Base-by-base conservation (phyloP, 2,888 invertebrate species). In the Ctena decussata region DNA sequence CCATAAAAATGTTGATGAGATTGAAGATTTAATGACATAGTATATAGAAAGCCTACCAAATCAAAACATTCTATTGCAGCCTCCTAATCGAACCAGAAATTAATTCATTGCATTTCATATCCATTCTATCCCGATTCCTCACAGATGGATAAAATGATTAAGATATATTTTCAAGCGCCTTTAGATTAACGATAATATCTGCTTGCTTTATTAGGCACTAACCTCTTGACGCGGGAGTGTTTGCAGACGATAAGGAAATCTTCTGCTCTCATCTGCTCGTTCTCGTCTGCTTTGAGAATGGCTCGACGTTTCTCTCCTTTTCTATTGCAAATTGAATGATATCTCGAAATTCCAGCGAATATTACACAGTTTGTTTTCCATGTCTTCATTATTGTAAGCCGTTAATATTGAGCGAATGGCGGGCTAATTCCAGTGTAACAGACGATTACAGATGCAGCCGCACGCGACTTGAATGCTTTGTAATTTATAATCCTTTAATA, bases 271-370 rank as follows among this genome's bases (percentile, higher is more conserved):
- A 90, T 91, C 91, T 87, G 83, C 80, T 69, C 60, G 60, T 44
- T 84, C 81, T 84, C 90, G 90, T 89, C 90, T 90, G 86, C 88
- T 77, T 46, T 53, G 77, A 72, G 80, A 81, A 90, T 87, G 86
- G 89, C 89, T 84, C 81, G 80, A 77, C 86, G 74, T 77, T 82
- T 82, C 87, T 60, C 44, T 78, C 74, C 57, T 87, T 69, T 73
- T 91, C 90, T 87, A 91, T 90, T 89, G 86, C 87, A 77, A 85
- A 86, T 89, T 89, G 88, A 90, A 89, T 87, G 91, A 86, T 92
- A 92, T 92, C 92, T 85, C 90, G 69, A 84, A 79, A 76, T 73
- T 80, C 72, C 89, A 89, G 89, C 78, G 85, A 89, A 89, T 86
- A 41, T 72, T 46, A 27, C 65, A 60, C 32, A 80, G 82, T 85